A percentile compares a stretch with the other conserved stretches of the same genome.
These are phyloP conservation scores for Periplaneta americana DNA, from an alignment of 1,140 invertebrate species.

Conservation along the genomic window DNA sequence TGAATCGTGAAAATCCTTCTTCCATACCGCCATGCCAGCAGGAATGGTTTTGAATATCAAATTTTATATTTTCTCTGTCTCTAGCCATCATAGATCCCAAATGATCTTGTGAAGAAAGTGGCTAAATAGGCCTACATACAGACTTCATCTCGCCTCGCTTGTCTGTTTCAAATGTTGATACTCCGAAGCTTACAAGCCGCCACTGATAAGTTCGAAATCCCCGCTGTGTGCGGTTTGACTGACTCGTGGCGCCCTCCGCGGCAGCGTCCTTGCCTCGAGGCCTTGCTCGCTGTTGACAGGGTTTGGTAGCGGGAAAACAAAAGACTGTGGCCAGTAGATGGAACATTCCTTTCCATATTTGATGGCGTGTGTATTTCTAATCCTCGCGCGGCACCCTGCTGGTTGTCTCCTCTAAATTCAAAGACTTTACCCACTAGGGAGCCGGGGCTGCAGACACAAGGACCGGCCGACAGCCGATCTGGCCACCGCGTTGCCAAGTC, in stretches of 20 bases:
- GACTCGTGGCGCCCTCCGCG: not conserved
- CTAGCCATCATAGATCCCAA: too few species aligned
- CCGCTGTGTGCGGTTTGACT: not conserved
- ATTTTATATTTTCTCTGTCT: too few species aligned
- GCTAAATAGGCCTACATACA: too few species aligned
- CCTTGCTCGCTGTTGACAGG: not conserved
- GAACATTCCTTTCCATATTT: not conserved
- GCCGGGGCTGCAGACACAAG: not conserved
- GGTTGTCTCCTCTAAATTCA: constrained; percentile 9
- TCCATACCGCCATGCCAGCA: too few species aligned
- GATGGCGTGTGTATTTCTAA: constrained; percentile 10
- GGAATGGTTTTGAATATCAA: too few species aligned
- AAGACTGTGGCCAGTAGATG: not conserved
- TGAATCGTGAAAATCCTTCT: too few species aligned
- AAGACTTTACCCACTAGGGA: not conserved
- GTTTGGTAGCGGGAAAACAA: not conserved
- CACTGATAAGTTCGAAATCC: not conserved
- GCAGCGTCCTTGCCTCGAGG: not conserved
- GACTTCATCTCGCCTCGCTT: too few species aligned
- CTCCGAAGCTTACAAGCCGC: too few species aligned
- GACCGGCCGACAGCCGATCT: not conserved
- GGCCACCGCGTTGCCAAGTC: not conserved
- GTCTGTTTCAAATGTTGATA: too few species aligned
- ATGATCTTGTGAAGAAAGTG: too few species aligned
- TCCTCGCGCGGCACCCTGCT: not conserved